Evolutionary conservation across 23 tunicate genomes (phyloP).

Genomic region (Trididemnum clinides): DNA sequence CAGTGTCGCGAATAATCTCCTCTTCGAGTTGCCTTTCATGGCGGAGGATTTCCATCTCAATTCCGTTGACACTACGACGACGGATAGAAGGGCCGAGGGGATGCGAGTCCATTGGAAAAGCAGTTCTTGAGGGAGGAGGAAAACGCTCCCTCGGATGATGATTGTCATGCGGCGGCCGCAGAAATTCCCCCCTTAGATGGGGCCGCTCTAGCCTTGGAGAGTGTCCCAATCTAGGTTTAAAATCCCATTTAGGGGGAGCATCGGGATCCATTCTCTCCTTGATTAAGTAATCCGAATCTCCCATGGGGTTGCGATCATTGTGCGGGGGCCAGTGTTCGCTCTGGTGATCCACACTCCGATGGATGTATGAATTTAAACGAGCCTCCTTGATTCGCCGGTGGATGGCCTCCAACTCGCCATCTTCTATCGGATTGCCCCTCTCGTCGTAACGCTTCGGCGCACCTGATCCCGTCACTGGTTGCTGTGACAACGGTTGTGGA

Average conservation of each 20-base stretch:
- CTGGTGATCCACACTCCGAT: neutral
- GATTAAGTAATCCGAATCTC: neutral
- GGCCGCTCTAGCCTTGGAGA: neutral
- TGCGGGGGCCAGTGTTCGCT: neutral
- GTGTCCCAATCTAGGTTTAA: neutral
- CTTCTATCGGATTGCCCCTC: neutral
- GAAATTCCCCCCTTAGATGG: neutral
- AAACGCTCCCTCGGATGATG: neutral
- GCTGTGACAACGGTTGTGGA: too few species aligned
- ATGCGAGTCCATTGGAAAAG: neutral
- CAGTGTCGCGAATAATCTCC: neutral
- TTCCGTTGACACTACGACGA: neutral
- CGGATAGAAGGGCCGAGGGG: neutral
- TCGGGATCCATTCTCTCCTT: neutral
- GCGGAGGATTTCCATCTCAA: neutral
- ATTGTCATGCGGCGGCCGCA: neutral
- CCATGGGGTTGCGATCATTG: neutral
- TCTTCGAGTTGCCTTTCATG: neutral
- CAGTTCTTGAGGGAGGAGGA: neutral
- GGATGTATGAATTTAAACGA: neutral
- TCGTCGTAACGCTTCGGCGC: neutral
- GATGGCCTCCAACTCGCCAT: neutral
- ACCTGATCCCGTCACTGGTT: neutral
- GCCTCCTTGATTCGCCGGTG: conserved; percentile 6
- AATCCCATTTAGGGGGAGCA: neutral